A percentile compares a stretch with the other conserved stretches of the same genome.
These are phyloP conservation scores for Oryzias melastigma DNA, from an alignment of 2,113 vertebrate genomes.

Conservation along the genomic window DNA sequence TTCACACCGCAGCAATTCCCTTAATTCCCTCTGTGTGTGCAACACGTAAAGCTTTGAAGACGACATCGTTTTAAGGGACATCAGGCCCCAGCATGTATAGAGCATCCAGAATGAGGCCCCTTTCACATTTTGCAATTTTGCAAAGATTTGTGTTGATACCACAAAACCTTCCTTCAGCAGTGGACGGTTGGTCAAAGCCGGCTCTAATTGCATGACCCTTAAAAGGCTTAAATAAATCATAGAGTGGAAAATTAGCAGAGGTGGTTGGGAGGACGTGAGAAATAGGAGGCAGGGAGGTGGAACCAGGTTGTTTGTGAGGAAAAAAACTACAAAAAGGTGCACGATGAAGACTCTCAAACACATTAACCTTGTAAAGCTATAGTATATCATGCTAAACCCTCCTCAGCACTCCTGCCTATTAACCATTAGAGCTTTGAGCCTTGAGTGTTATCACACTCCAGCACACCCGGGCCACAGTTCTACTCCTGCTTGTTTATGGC, in stretches of 20 bases:
- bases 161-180: background rate
- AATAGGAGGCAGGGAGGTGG: constrained; percentile 20
- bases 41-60: background rate
- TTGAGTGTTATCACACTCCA: constrained; percentile 47
- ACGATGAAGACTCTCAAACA: constrained; percentile 46
- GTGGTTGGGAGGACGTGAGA: constrained; percentile 40
- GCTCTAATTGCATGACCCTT: constrained; percentile 12
- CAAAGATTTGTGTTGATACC: background rate
- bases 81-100: background rate
- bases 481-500: constrained; percentile 34
- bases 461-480: constrained; percentile 54
- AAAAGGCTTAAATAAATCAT: constrained; percentile 3
- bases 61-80: constrained; percentile 5
- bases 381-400: constrained; percentile 49
- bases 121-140: constrained; percentile 3
- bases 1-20: constrained; percentile 16
- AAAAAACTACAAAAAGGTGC: constrained; percentile 40
- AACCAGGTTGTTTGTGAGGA: constrained; percentile 27
- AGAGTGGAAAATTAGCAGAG: constrained; percentile 13
- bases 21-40: constrained; percentile 1
- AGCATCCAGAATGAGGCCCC: background rate
- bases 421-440: constrained; percentile 33
- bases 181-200: background rate
- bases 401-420: constrained; percentile 32
- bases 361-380: constrained; percentile 46